Conservation (phyloP, 2,888 invertebrate species). For the Sphaeridia pumilis region DNA sequence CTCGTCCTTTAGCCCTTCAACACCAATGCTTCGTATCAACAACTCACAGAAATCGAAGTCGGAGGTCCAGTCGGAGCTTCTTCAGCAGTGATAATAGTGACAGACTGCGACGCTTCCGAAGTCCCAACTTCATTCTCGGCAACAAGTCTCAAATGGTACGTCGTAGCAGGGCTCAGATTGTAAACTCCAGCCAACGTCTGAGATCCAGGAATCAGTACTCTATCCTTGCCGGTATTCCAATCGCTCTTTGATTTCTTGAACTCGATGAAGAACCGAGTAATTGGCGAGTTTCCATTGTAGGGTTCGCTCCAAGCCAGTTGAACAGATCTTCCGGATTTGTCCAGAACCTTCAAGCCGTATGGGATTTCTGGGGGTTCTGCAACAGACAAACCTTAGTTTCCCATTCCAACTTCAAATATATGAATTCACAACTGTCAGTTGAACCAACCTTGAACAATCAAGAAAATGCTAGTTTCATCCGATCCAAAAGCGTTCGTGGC, state of each 20-base stretch:
- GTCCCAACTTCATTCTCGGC: conserved; percentile 87
- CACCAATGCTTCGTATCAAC: not conserved
- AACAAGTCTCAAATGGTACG: conserved; percentile 82
- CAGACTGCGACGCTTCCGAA: conserved; percentile 84
- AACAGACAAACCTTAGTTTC: conserved; percentile 19
- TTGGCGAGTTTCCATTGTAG: conserved; percentile 81
- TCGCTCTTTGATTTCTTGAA: conserved; percentile 61
- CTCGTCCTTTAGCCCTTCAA: not conserved
- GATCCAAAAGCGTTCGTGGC: conserved; percentile 89
- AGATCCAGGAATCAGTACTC: conserved; percentile 78
- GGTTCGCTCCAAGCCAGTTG: conserved; percentile 86
- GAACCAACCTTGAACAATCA: conserved; percentile 70
- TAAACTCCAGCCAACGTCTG: conserved; percentile 80
- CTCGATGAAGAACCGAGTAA: conserved; percentile 78
- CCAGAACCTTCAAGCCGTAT: conserved; percentile 72
- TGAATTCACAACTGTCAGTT: too few species aligned
- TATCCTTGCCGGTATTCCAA: conserved; percentile 74
- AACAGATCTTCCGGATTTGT: conserved; percentile 80
- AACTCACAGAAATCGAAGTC: conserved; percentile 26
- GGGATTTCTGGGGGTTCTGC: conserved; percentile 79
- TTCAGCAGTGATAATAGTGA: conserved; percentile 89
- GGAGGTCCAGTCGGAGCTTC: conserved; percentile 47
- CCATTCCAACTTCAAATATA: too few species aligned
- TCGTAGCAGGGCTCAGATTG: conserved; percentile 77
- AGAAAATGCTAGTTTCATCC: conserved; percentile 88